Evolutionary conservation across 1,140 invertebrate genomes (phyloP).

Genomic region (Pogonomyrmex californicus): DNA sequence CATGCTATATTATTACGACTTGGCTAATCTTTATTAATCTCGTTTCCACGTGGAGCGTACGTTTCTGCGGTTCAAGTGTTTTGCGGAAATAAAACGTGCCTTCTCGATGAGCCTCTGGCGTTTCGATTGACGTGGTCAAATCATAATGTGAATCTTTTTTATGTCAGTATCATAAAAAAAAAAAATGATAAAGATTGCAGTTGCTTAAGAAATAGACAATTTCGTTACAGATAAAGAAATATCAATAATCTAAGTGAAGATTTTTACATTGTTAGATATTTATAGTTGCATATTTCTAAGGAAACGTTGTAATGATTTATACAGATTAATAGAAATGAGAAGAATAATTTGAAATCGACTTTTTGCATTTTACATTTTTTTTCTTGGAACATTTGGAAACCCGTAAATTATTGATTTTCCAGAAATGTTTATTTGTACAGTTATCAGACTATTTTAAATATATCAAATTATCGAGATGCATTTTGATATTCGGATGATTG

Average conservation of each 20-base stretch:
- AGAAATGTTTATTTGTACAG: background rate
- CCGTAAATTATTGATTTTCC: background rate
- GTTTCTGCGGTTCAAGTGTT: slow-evolving; percentile 62
- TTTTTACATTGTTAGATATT: background rate
- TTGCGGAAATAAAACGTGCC: slow-evolving; percentile 37
- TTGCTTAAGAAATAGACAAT: background rate
- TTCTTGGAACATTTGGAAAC: background rate
- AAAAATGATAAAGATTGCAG: background rate
- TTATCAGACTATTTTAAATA: background rate
- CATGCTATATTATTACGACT: slow-evolving; percentile 86
- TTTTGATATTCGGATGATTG: background rate
- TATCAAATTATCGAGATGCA: background rate
- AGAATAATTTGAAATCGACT: background rate
- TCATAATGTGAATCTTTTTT: slow-evolving; percentile 2
- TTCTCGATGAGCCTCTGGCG: background rate
- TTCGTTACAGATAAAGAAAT: background rate
- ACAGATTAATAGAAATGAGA: background rate
- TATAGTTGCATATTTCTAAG: background rate
- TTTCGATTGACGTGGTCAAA: slow-evolving; percentile 16
- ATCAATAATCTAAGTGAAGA: background rate
- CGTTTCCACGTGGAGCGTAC: slow-evolving; percentile 78
- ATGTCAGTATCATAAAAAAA: background rate
- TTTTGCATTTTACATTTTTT: background rate
- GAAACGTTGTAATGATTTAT: background rate
- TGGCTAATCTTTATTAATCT: slow-evolving; percentile 86